phyloP scores from a whole-genome alignment of 2,888 invertebrate species.

The Brachypalpus laphriformis region DNA sequence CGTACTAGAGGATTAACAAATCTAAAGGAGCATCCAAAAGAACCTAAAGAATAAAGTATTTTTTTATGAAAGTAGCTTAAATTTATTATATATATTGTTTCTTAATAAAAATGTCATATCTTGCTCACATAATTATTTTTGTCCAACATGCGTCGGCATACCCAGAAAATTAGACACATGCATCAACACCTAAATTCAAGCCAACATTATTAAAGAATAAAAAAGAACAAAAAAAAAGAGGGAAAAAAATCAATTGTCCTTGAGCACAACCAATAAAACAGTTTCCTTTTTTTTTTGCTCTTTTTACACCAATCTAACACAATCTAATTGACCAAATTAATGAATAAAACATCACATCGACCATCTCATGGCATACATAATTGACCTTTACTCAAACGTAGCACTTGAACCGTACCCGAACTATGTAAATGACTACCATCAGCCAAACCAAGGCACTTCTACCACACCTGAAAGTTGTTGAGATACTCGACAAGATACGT shows the following conservation, averaged over 20 bases:
- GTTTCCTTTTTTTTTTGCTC: constrained; percentile 1
- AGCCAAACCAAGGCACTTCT: constrained; percentile 30
- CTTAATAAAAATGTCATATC: not conserved
- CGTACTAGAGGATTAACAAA: too few species aligned
- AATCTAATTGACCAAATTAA: constrained; percentile 57
- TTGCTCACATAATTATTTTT: not conserved
- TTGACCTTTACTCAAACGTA: constrained; percentile 31
- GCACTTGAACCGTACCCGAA: constrained; percentile 21
- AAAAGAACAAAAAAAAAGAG: not conserved
- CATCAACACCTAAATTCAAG: not conserved
- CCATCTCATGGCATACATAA: constrained; percentile 16
- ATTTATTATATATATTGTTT: not conserved
- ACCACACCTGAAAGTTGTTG: constrained; percentile 43
- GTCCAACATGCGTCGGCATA: not conserved
- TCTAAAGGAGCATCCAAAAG: too few species aligned
- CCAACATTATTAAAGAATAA: not conserved
- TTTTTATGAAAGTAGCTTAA: too few species aligned
- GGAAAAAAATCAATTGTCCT: constrained; percentile 23
- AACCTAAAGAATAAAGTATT: too few species aligned
- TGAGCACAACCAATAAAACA: not conserved
- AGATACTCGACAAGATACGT: constrained; percentile 30
- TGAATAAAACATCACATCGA: constrained; percentile 41
- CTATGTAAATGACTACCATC: constrained; percentile 44
- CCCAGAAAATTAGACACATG: not conserved
- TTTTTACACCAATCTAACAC: constrained; percentile 36